Base-by-base conservation (phyloP, 2,888 invertebrate genomes). In the Euplexia lucipara region DNA sequence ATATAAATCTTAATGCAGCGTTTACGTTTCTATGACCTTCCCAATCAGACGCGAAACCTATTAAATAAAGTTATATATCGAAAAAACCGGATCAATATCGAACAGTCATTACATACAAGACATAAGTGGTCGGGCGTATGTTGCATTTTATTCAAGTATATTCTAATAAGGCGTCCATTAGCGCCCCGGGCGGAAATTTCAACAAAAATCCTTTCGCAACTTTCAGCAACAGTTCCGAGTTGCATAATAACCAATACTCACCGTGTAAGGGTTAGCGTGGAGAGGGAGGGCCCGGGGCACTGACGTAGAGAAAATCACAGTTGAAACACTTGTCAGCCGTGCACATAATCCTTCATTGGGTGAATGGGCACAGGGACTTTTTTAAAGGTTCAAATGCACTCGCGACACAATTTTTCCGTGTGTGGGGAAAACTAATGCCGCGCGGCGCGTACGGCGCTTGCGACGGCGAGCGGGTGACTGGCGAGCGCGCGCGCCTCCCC, bases 381-480 rank as follows among this genome's bases (percentile, higher is more conserved):
- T 68, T 68, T 67, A 48, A 79, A 70, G 70, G 80, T 77, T 78
- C 78, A 56, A 61, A 75, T 75, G 85, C 89, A 90, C 89, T 89
- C 93, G 92, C 94, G 94, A 91, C 94, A 94, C 93, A 91, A 93
- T 93, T 94, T 94, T 94, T 93, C 94, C 92, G 87, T 83, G 71
- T 75, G 65, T 69, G 79, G 85, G 87, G 87, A 91, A 93, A 94
- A 93, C 92, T 93, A 86, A 83, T 91, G 93, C 90, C 94, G 94
- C 94, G 92, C 90, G 89, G 86, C 92, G 90, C 92, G 90, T 83
- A 79, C 88, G 82, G 86, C 91, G 90, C 91, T 81, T 75, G 85
- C 90, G 90, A 88, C 90, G 90, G 92, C 92, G 83, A 83, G 84
- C 89, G 88, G 87, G 90, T 86, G 91, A 95, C 95, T 94, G 93